Evolutionary conservation across 2,888 invertebrate genomes (phyloP).

Genomic region (Scaptodrosophila latifasciaeformis): DNA sequence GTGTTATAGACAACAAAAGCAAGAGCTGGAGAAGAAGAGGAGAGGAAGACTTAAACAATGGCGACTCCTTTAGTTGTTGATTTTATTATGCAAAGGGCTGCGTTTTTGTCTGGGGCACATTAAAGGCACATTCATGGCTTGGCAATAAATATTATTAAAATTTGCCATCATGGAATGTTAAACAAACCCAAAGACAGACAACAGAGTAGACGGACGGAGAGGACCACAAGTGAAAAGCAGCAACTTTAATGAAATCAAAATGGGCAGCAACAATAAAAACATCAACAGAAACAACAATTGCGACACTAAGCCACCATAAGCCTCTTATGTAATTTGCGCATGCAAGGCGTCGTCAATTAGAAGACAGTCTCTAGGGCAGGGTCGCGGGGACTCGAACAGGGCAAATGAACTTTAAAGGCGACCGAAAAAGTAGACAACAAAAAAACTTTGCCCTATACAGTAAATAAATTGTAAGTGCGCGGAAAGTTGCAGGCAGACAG

Average conservation of each 20-base stretch:
- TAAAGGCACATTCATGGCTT: conserved; percentile 66
- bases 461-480: conserved; percentile 28
- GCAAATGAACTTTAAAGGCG: conserved; percentile 63
- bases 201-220: no score
- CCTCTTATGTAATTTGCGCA: conserved; percentile 64
- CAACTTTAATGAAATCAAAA: background rate
- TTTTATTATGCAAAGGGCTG: conserved; percentile 62
- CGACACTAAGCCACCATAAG: conserved; percentile 63
- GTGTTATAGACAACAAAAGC: conserved; percentile 22
- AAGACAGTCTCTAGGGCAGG: conserved; percentile 3
- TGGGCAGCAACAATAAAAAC: conserved; percentile 24
- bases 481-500: conserved; percentile 29
- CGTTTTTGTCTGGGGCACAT: conserved; percentile 68
- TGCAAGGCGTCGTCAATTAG: conserved; percentile 19
- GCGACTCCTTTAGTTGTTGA: conserved; percentile 1
- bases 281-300: conserved; percentile 39
- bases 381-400: background rate
- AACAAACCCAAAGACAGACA: no score
- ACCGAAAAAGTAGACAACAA: conserved; percentile 51
- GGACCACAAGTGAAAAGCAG: no score
- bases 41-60: conserved; percentile 18
- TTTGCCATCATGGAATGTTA: conserved; percentile 67
- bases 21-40: conserved; percentile 8
- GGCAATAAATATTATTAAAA: conserved; percentile 62
- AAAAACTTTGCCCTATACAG: conserved; percentile 24